A percentile compares a stretch with the other conserved stretches of the same genome.
Evolutionary conservation across 2,113 vertebrate genomes (phyloP).

Genomic region (Neoarius graeffei): DNA sequence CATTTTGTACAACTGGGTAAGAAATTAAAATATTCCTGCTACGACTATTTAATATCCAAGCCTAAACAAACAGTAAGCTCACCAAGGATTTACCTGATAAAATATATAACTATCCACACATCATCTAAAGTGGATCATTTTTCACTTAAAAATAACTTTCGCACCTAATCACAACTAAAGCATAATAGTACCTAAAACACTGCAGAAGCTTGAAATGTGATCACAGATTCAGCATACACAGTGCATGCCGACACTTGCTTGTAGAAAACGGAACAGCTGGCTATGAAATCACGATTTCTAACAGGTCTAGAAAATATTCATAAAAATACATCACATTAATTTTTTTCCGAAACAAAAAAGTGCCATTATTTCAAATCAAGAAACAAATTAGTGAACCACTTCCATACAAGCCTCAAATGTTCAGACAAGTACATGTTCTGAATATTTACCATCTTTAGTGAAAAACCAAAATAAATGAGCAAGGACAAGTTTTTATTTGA

Average conservation of each 20-base stretch:
- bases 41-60: neutral
- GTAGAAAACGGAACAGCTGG: neutral
- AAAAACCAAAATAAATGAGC: neutral
- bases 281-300: neutral
- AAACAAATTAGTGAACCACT: slow-evolving; percentile 13
- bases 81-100: neutral
- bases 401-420: slow-evolving; percentile 22
- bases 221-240: neutral
- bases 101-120: neutral
- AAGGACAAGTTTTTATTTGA: neutral
- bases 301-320: neutral
- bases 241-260: slow-evolving; percentile 33
- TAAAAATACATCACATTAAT: neutral
- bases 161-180: neutral
- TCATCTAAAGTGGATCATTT: neutral
- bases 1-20: neutral
- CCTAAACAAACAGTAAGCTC: neutral
- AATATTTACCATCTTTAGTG: neutral
- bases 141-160: neutral
- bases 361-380: neutral
- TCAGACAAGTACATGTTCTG: neutral
- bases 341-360: neutral
- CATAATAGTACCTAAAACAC: neutral
- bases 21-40: neutral
- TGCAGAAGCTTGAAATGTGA: neutral